Base-by-base conservation (phyloP, 2,113 vertebrate genomes). In the Thomomys bottae region DNA sequence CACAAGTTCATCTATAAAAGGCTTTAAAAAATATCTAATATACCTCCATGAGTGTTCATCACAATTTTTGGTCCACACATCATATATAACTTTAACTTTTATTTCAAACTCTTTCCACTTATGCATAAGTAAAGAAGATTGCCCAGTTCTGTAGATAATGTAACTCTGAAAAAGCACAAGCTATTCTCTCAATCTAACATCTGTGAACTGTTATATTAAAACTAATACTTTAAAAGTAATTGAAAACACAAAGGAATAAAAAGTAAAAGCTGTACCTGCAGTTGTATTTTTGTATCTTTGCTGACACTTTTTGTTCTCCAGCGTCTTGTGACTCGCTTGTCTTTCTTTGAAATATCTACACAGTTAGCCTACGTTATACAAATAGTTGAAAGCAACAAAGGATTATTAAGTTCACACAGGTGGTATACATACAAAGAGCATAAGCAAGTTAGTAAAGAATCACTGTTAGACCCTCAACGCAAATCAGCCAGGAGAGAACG, bases 301-400 rank as follows among this genome's bases (percentile, higher is more conserved):
- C 99, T 99, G 98, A 99, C 99, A 98, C 99, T 99, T 99, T 99
- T 99, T 98, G 99, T 99, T 99, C 99, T 99, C 99, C 99, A 99
- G 98, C 99, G 98, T 99, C 99, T 99, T 80, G 99, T 99, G 97
- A 98, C 98, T 94, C 99, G 98, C 97, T 99, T 99, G 98, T 99
- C 99, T 99, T 99, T 99, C 99, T 99, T 99, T 99, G 99, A 98
- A 98, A 99, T 98, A 98, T 99, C 99, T 99, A 99, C 98, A 98
- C 99, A 99, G 98, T 99, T 99, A 98, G 98, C 98, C 99, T 99
- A 99, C 94, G 97, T 98, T 97, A 96, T 97, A 98, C 96, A 98
- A 97, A 98, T 96, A 97, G 98, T 98, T 98, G 98, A 97, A 98
- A 98, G 98, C 96, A 89, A 98, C 98, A 98, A 97, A 97, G 96